A percentile compares a stretch with the other conserved stretches of the same genome.
Conservation (phyloP, 2,113 vertebrate species). For the Cyprinodon tularosa region DNA sequence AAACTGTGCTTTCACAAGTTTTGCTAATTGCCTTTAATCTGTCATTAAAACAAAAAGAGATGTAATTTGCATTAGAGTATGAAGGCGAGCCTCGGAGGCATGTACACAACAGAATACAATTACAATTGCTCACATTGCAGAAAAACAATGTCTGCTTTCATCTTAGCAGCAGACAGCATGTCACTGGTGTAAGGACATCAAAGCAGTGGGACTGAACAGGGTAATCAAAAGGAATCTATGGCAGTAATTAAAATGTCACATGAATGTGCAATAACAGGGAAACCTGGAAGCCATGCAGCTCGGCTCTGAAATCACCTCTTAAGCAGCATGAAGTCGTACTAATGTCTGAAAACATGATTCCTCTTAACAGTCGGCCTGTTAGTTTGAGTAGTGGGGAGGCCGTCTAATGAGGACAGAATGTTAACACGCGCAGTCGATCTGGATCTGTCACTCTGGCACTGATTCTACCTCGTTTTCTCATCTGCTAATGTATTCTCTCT, state of each 20-base stretch:
- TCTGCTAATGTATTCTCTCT: background rate
- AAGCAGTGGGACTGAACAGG: conserved; percentile 61
- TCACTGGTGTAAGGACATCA: conserved; percentile 64
- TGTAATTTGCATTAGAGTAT: conserved; percentile 67
- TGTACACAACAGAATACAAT: conserved; percentile 71
- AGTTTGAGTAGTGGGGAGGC: conserved; percentile 36
- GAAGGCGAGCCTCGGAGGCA: conserved; percentile 56
- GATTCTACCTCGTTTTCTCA: background rate
- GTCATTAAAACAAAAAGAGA: conserved; percentile 73
- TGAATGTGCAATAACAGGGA: conserved; percentile 57
- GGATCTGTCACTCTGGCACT: conserved; percentile 8
- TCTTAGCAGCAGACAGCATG: conserved; percentile 63
- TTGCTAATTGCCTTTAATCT: conserved; percentile 66
- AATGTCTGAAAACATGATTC: conserved; percentile 41
- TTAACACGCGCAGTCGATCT: conserved; percentile 7
- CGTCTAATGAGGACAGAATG: conserved; percentile 47
- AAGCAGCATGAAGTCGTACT: conserved; percentile 46
- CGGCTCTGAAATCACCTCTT: conserved; percentile 42
- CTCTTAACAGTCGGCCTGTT: conserved; percentile 28
- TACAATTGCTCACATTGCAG: conserved; percentile 61
- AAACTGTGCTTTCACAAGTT: conserved; percentile 37
- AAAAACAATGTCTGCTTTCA: conserved; percentile 59
- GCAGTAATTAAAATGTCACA: conserved; percentile 77
- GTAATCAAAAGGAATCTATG: conserved; percentile 64
- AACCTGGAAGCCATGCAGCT: conserved; percentile 31